phyloP scores from a whole-genome alignment of 1,140 invertebrate genomes.

The Rhopalosiphum padi region DNA sequence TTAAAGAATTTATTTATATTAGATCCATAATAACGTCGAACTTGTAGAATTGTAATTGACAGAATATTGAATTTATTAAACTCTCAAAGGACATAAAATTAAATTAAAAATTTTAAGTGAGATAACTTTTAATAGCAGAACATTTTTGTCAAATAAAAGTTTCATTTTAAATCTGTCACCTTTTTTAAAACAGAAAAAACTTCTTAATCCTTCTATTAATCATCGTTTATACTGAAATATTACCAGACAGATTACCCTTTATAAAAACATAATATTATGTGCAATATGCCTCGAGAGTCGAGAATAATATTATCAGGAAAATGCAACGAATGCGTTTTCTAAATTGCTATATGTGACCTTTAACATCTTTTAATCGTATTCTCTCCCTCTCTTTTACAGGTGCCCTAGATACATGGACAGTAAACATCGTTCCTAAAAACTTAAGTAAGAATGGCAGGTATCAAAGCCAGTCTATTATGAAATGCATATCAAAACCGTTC shows the following conservation, averaged over 20 bases:
- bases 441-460: conserved; percentile 56
- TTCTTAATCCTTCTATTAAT: background rate
- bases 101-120: conserved; percentile 7
- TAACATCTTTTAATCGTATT: conserved; percentile 49
- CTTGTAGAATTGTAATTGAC: background rate
- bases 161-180: background rate
- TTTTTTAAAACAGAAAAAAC: background rate
- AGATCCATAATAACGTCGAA: background rate
- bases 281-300: background rate
- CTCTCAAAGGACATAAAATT: background rate
- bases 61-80: background rate
- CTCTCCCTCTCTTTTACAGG: conserved; percentile 62
- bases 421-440: conserved; percentile 71
- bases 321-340: background rate
- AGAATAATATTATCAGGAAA: background rate
- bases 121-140: background rate
- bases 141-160: background rate
- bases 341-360: conserved; percentile 7
- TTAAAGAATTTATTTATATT: no score
- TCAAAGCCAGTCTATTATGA: conserved; percentile 60
- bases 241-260: background rate
- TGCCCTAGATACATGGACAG: conserved; percentile 66
- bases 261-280: background rate
- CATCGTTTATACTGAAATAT: background rate
- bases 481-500: conserved; percentile 70